Evolutionary conservation across 2,113 vertebrate genomes (phyloP), one percentile per base, ranked within the genome.

Genomic region (Percina caprodes): DNA sequence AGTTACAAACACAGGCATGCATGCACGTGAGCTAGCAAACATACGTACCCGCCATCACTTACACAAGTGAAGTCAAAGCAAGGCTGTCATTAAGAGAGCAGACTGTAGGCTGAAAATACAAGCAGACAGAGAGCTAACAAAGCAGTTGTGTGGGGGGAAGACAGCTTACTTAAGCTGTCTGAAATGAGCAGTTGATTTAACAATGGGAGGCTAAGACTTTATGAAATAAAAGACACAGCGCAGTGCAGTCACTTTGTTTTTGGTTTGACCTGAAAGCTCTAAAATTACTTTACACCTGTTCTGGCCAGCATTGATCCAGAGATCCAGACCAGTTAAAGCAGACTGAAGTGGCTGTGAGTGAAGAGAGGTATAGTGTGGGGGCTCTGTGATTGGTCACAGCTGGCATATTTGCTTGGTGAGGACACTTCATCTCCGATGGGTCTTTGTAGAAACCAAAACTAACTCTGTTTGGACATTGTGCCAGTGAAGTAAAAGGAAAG

Each of bases 11-110:
- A 75, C 24, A 68, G 56, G 49, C n/a, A 68, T 52, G 49, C 51
- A 48, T 35, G 42, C 84, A 86, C 6, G 59, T 80, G 60, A 42
- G 35, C 80, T 15, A 16, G 66, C 61, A 62, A 61, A 76, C 26
- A 65, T 66, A 56, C 46, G 1, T 26, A 61, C 85, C 74, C 88
- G 61, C 90, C 87, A 69, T 88, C 83, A 83, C 79, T 83, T 80
- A 35, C 80, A 70, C 71, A 51, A 79, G 69, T 59, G 68, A 66
- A 89, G 89, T 87, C 80, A 81, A 80, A 86, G 75, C 77, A 85
- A 91, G 86, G 92, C 88, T 93, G 87, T 92, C 74, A 93, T 94
- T 93, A 92, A 84, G 74, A 51, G 6, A 76, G 82, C 80, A 89
- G 89, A 79, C 90, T 54, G 73, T 51, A 74, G 77, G 65, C 90